Evolutionary conservation across 2,797 vertebrate species (phyloP), one percentile per base, ranked within the genome.

Genomic region (Chloroceryle inda): DNA sequence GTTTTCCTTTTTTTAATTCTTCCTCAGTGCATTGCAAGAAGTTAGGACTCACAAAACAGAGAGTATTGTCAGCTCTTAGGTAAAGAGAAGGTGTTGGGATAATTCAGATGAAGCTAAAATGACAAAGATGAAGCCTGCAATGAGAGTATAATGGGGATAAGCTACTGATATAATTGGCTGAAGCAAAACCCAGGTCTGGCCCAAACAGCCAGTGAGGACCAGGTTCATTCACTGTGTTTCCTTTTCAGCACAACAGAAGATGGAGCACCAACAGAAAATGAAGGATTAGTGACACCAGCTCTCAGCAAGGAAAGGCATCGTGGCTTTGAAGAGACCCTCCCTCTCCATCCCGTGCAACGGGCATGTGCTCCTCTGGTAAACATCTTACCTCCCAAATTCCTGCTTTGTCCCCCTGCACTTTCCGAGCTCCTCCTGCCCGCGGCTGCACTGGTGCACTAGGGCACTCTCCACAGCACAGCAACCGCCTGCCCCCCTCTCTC

Each of bases 301-400:
- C 31, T 40, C 68, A 71, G 56, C 79, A 94, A 80, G 29, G 18
- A 71, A 38, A 88, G 47, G 11, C 12, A 24, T 71, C 22, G 6
- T 1, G 5, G 33, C 21, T 67, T 49, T 31, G 27, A 69, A 49
- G n/a, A 8, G 13, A 69, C 24, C 10, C 7, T 27, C 15, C 10
- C 16, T 50, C 67, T 50, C 63, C 3, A 0, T 35, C 45, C 50
- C 5, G 4, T 0, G 0, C 59, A 37, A 52, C 0, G 6, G 23
- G 26, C 10, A 61, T 0, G 0, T 6, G 7, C 17, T 88, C 33
- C 35, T 85, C 47, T 50, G 10, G 22, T 53, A 56, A 77, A 22
- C 4, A 18, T 0, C 0, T 75, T 7, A n/a, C 24, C 33, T 58
- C 8, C 63, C 76, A 49, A 16, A 26, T n/a, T 72, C 69, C n/a